Base-by-base conservation (phyloP, 2,888 invertebrate species). In the Cheilosia pagana region DNA sequence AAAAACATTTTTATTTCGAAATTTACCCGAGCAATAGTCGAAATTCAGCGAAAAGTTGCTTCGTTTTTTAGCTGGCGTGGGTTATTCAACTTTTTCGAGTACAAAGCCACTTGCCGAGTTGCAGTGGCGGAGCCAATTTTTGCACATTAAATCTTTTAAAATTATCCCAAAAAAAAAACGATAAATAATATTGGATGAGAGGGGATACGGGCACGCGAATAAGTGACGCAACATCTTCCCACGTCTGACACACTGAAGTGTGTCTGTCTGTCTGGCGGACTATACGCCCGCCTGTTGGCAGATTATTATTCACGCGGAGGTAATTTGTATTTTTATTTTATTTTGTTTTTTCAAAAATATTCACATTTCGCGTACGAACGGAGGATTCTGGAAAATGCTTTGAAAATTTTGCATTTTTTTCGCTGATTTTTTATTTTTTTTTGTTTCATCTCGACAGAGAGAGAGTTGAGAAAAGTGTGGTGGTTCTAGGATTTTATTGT, bases 241-340 rank as follows among this genome's bases (percentile, higher is more conserved):
- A 62, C 41, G n/a, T 45, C 53, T 72, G 62, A 41, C 52, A 60
- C 43, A 57, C n/a, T 35, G 45, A 70, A 70, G 70, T 70, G 70
- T 70, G 70, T 59, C 70, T 28, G 63, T 59, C 75, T 65, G 28
- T 28, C 35, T 63, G 65, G 45, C 25, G 48, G 65, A 48, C 48
- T 55, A 21, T 3, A 35, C 45, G 55, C 10, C 53, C 43, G 72
- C 53, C 31, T 62, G 14, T 53, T 39, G 23, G 6, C 19, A 68
- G 53, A 63, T 45, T 55, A 63, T 55, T 74, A 74, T 55, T 74
- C 62, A 55, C 62, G 16, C 53, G 16, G 35, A 68, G 68, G 68
- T 68, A 55, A 39, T 65, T 67, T 43, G 41, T 41, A 35, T 35
- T 8, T 35, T 35, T 31, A 10, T 10, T 2, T 35, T 63, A n/a